Percentiles rank a stretch among this genome's conserved stretches.
These are phyloP conservation scores for Petrolisthes cinctipes DNA, from an alignment of 2,888 invertebrate species.

Conservation along the genomic window DNA sequence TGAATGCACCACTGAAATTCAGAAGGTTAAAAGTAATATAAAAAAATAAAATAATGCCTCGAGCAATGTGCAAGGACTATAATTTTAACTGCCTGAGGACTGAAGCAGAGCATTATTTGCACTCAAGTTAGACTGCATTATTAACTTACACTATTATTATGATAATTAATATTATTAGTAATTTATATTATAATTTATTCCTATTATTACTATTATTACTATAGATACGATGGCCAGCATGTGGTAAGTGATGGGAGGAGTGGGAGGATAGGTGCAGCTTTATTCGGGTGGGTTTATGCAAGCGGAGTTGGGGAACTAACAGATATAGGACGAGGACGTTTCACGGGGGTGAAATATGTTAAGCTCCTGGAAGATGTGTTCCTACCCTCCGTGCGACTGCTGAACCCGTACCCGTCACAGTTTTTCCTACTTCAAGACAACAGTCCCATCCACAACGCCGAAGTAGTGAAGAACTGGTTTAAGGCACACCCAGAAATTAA, in stretches of 20 bases:
- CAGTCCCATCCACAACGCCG: conserved; percentile 11
- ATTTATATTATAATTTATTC: too few species aligned
- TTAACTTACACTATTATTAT: too few species aligned
- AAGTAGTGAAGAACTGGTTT: conserved; percentile 6
- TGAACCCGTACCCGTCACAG: background rate
- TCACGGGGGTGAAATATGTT: background rate
- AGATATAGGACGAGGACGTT: background rate
- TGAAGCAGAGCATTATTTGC: too few species aligned
- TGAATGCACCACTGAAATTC: too few species aligned
- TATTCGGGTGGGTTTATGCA: conserved; percentile 12
- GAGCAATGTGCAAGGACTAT: too few species aligned
- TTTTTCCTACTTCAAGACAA: conserved; percentile 18
- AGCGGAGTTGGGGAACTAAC: conserved; percentile 9
- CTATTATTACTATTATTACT: too few species aligned
- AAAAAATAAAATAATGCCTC: too few species aligned
- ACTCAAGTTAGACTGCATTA: too few species aligned
- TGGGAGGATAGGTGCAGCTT: background rate
- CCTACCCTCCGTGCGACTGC: conserved; percentile 2
- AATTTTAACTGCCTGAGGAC: too few species aligned
- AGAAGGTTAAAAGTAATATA: too few species aligned
- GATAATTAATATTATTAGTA: too few species aligned
- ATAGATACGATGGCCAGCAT: background rate
- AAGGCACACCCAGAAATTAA: background rate
- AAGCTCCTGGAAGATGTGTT: background rate
- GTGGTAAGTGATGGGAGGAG: too few species aligned